phyloP scores from a whole-genome alignment of 2,888 invertebrate genomes.

The Brachypterus glaber region DNA sequence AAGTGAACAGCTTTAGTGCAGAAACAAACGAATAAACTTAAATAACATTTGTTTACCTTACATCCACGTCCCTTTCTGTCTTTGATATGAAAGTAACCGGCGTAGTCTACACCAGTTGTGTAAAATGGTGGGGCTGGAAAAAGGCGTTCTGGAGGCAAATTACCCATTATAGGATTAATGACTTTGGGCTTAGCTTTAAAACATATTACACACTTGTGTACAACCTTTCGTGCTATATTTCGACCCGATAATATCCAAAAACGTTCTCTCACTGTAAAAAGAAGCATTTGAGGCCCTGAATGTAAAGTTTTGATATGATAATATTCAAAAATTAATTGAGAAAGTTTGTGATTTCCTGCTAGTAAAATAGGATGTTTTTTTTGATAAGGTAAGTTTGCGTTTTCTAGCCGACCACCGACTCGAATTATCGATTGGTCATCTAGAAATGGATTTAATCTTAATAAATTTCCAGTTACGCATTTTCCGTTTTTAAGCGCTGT shows the following conservation, averaged over 20 bases:
- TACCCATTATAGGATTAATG: too few species aligned
- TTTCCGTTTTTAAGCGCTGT: constrained; percentile 1
- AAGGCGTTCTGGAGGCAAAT: constrained; percentile 1
- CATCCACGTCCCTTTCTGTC: constrained; percentile 10
- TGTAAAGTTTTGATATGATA: neutral
- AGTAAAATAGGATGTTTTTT: neutral
- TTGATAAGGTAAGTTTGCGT: constrained; percentile 1
- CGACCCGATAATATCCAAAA: constrained; percentile 2
- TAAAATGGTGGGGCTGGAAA: constrained; percentile 2
- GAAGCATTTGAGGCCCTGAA: constrained; percentile 1
- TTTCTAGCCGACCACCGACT: neutral
- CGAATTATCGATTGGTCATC: neutral
- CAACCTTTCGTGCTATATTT: too few species aligned
- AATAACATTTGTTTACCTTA: constrained; percentile 18
- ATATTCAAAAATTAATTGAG: constrained; percentile 4
- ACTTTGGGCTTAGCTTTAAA: too few species aligned
- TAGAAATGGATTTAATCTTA: constrained; percentile 2
- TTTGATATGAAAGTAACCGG: constrained; percentile 16
- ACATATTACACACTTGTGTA: too few species aligned
- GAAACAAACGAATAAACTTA: constrained; percentile 29
- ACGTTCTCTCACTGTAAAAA: neutral
- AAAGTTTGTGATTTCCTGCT: constrained; percentile 1
- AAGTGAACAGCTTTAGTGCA: constrained; percentile 29
- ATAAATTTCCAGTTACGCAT: neutral
- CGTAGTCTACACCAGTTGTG: too few species aligned